phyloP scores from a whole-genome alignment of 2,113 vertebrate species.

The Pleuronectes platessa region DNA sequence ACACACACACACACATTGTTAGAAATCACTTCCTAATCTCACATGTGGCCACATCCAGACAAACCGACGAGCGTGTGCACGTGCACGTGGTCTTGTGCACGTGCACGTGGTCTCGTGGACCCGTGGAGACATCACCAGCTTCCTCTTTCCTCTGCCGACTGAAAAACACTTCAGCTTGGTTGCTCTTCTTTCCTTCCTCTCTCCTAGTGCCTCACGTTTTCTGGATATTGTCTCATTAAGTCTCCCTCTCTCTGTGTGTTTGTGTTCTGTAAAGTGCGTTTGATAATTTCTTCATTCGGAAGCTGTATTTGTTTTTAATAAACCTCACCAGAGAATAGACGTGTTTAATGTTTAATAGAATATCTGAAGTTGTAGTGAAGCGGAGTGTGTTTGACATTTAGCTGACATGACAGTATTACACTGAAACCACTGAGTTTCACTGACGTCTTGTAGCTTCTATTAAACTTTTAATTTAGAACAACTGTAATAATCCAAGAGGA shows the following conservation, averaged over 20 bases:
- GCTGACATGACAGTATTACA: too few relatives aligned
- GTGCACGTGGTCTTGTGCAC: not conserved
- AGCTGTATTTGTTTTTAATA: too few relatives aligned
- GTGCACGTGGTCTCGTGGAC: slow-evolving; percentile 1
- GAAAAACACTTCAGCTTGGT: slow-evolving; percentile 31
- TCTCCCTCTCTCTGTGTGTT: not conserved
- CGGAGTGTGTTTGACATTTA: too few relatives aligned
- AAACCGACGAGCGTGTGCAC: too few relatives aligned
- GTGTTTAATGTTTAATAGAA: too few relatives aligned
- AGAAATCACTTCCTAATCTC: not conserved
- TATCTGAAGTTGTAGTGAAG: too few relatives aligned
- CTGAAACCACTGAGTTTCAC: too few relatives aligned
- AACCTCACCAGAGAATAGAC: too few relatives aligned
- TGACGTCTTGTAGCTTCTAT: too few relatives aligned
- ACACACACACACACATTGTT: not conserved
- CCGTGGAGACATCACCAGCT: slow-evolving; percentile 47
- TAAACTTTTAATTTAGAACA: too few relatives aligned
- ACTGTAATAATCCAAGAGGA: too few relatives aligned
- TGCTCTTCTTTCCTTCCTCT: slow-evolving; percentile 12
- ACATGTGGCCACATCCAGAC: not conserved
- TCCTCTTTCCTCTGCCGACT: slow-evolving; percentile 30
- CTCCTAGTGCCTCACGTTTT: slow-evolving; percentile 20
- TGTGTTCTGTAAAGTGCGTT: not conserved
- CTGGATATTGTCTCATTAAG: not conserved
- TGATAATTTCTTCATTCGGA: too few relatives aligned